phyloP scores from a whole-genome alignment of 2,888 invertebrate species.

The Coenonympha glycerion region DNA sequence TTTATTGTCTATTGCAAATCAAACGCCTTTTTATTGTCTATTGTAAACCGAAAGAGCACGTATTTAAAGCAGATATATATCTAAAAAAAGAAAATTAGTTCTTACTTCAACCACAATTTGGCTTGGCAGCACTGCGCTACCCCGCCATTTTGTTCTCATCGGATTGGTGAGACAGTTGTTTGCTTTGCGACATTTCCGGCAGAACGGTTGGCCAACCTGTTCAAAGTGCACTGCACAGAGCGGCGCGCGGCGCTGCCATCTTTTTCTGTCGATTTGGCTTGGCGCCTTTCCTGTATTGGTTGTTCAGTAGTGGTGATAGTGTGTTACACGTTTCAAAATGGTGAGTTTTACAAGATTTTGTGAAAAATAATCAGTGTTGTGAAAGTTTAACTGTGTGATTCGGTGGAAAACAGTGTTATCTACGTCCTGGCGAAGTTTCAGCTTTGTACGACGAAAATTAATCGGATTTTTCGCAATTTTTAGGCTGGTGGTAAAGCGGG shows the following conservation, averaged over 20 bases:
- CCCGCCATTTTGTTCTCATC: constrained; percentile 46
- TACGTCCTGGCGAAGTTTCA: constrained; percentile 77
- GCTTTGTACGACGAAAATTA: constrained; percentile 73
- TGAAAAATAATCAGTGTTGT: constrained; percentile 48
- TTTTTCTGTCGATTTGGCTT: constrained; percentile 68
- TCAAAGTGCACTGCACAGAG: constrained; percentile 31
- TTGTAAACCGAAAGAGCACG: neutral
- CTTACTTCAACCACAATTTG: constrained; percentile 32
- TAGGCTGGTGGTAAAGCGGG: constrained; percentile 99
- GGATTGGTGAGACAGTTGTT: constrained; percentile 47
- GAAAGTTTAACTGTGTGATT: constrained; percentile 50
- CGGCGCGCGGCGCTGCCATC: constrained; percentile 64
- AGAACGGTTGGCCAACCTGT: constrained; percentile 48
- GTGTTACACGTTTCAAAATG: constrained; percentile 75
- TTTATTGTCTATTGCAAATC: neutral
- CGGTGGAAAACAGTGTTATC: constrained; percentile 51
- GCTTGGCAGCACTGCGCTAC: constrained; percentile 61
- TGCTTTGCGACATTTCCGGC: constrained; percentile 52
- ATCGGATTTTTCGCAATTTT: constrained; percentile 72
- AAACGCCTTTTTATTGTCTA: neutral
- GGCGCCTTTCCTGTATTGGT: constrained; percentile 74
- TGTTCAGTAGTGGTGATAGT: constrained; percentile 67
- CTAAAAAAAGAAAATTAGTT: constrained; percentile 19
- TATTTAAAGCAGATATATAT: neutral
- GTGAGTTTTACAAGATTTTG: constrained; percentile 74